These are phyloP conservation scores for Drosophila sechellia DNA, from an alignment of 1,140 invertebrate genomes.

Conservation along the genomic window DNA sequence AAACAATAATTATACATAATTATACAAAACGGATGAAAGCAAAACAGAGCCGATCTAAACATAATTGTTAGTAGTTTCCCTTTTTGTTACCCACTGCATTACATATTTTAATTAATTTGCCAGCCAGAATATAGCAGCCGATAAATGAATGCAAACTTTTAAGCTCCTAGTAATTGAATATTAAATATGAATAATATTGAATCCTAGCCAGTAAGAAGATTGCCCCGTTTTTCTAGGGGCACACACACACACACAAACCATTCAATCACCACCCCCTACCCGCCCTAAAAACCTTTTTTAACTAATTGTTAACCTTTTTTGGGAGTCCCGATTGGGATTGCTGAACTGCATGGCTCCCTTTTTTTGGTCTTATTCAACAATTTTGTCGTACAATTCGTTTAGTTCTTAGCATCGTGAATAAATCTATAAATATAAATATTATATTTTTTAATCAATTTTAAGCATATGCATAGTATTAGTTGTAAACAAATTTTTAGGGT, in stretches of 20 bases:
- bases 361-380: conserved; percentile 28
- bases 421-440: conserved; percentile 43
- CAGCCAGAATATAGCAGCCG: conserved; percentile 33
- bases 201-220: conserved; percentile 46
- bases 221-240: conserved; percentile 62
- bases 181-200: conserved; percentile 54
- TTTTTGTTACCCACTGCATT: conserved; percentile 58
- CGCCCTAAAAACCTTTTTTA: conserved; percentile 1
- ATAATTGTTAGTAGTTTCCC: conserved; percentile 68
- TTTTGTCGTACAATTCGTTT: conserved; percentile 48
- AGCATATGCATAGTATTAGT: conserved; percentile 72
- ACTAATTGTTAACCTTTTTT: conserved; percentile 41
- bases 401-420: conserved; percentile 50
- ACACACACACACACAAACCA: conserved; percentile 13
- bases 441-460: conserved; percentile 78
- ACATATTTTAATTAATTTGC: conserved; percentile 45
- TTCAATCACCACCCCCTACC: not conserved
- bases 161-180: conserved; percentile 78
- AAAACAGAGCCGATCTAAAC: conserved; percentile 47
- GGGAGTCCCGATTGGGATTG: conserved; percentile 3
- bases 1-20: conserved; percentile 78
- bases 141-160: conserved; percentile 59
- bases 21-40: conserved; percentile 48
- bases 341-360: not conserved
- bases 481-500: conserved; percentile 75